A percentile compares a stretch with the other conserved stretches of the same genome.
Evolutionary conservation across 2,113 vertebrate species (phyloP).

Genomic region (Vombatus ursinus): DNA sequence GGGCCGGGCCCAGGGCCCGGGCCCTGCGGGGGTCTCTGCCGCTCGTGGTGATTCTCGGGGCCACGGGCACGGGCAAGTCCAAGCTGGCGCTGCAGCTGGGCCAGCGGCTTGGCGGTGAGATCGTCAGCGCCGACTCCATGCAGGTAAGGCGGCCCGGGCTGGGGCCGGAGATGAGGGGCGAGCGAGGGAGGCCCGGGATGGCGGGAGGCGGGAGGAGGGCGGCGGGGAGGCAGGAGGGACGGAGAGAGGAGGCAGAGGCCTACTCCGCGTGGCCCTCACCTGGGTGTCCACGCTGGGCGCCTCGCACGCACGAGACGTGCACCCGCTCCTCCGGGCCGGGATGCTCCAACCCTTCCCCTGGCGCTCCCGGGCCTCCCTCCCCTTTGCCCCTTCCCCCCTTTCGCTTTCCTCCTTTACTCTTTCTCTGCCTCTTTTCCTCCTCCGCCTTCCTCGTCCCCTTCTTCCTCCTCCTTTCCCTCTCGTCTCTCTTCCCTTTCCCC

Average conservation of each 20-base stretch:
- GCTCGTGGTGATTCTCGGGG: conserved; percentile 93
- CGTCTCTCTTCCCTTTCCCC: too few species aligned
- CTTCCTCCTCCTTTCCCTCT: too few species aligned
- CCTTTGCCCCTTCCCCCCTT: too few species aligned
- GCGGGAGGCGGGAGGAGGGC: neutral
- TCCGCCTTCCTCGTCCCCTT: too few species aligned
- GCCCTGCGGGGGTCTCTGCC: conserved; percentile 76
- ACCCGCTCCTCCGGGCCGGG: too few species aligned
- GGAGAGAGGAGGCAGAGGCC: neutral
- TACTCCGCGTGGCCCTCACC: neutral
- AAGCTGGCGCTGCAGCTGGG: conserved; percentile 93
- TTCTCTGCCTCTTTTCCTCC: neutral
- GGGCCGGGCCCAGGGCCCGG: conserved; percentile 16
- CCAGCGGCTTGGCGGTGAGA: conserved; percentile 89
- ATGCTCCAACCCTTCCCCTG: neutral
- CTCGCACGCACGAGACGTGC: neutral
- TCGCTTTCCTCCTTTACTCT: too few species aligned
- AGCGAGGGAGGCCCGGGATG: neutral
- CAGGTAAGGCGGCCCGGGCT: conserved; percentile 85
- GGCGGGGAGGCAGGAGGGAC: neutral
- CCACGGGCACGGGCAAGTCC: conserved; percentile 95
- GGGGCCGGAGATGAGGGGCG: neutral
- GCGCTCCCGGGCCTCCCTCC: too few species aligned
- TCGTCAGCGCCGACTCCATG: conserved; percentile 97
- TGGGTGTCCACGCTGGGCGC: neutral